Base-by-base conservation (phyloP, 2,113 vertebrate genomes). In the Brachionichthys hirsutus region DNA sequence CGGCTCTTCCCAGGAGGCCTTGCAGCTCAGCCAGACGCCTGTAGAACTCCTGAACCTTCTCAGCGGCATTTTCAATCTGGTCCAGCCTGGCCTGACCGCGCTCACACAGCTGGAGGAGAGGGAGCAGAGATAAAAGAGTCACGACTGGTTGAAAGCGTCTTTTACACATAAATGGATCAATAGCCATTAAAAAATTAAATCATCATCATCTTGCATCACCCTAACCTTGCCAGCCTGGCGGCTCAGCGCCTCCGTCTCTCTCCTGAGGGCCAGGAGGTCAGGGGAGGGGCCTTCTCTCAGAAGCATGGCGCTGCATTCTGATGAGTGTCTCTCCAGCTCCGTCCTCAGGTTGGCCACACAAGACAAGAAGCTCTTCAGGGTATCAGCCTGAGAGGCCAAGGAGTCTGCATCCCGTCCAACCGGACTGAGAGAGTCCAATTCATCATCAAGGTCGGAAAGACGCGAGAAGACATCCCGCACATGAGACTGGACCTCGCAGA, bases 401-500 rank as follows among this genome's bases (percentile, higher is more conserved):
- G 95, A 95, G 84, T 99, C 98, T 0, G 90, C 84, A 36, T 98
- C 95, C 0, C 97, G 93, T 2, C 94, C 95, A 0, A 94, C 92
- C 3, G 98, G 91, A 58, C 95, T 92, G 90, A 98, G 93, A 52
- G 93, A 89, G 78, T 99, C 98, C 6, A 99, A 90, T 49, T 98
- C 97, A 8, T 99, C 97, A 0, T 99, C 97, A 0, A 99, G 89
- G 71, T 99, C 97, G 0, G 95, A 92, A 34, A 99, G 88, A 0
- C 94, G 93, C 0, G 96, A 97, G 84, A 99, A 99, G 84, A 98
- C 92, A 51, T 99, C 96, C 12, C 96, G 93, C 7, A 98, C 94
- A 4, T 85, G 89, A 14, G 84, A 88, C 77, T 89, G 96, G 79
- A 98, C 96, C 67, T 95, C 95, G 6, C 96, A 90, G 0, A 99